phyloP scores from a whole-genome alignment of 1,140 invertebrate genomes.

The Magallana angulata region DNA sequence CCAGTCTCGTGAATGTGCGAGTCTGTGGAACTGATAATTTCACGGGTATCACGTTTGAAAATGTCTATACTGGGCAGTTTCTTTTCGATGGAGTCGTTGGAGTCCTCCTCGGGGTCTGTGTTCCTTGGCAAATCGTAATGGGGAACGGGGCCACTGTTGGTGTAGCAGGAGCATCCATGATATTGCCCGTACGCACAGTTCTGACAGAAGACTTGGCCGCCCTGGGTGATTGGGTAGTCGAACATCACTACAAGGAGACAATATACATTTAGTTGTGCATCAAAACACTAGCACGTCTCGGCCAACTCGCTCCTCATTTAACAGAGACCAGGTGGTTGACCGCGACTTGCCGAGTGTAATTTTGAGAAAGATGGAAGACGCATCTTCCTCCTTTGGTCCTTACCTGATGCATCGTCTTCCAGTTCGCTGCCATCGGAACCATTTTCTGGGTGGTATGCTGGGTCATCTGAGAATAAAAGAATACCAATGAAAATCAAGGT shows the following conservation, averaged over 20 bases:
- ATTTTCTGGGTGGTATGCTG: neutral
- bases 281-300: too few relatives aligned
- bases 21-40: neutral
- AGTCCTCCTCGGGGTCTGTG: neutral
- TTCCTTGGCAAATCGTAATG: neutral
- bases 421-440: neutral
- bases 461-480: neutral
- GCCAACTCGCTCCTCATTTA: too few relatives aligned
- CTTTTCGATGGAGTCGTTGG: constrained; percentile 8
- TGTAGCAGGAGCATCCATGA: neutral
- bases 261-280: too few relatives aligned
- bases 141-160: neutral
- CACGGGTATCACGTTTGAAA: neutral
- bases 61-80: constrained; percentile 15
- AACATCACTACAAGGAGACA: too few relatives aligned
- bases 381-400: too few relatives aligned
- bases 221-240: neutral
- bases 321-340: too few relatives aligned
- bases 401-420: constrained; percentile 7
- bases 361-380: too few relatives aligned
- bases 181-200: neutral
- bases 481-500: neutral
- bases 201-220: neutral
- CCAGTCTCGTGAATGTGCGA: neutral
- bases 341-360: too few relatives aligned